A percentile compares a stretch with the other conserved stretches of the same genome.
These are phyloP conservation scores for Brachionus plicatilis DNA, from an alignment of 1,140 invertebrate species.

Conservation along the genomic window DNA sequence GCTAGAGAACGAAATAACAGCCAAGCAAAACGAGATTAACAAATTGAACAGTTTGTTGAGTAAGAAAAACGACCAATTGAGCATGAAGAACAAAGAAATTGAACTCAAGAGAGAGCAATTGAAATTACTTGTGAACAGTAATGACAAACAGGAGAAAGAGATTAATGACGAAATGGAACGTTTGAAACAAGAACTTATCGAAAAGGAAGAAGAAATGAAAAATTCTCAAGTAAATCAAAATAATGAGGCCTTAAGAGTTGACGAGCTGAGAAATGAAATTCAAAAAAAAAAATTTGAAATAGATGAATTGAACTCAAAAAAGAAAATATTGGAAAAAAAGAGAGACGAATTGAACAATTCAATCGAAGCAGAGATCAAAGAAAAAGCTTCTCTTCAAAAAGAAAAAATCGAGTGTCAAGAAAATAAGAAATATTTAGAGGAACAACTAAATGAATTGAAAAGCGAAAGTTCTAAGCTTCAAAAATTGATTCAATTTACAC, in stretches of 20 bases:
- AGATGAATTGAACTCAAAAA: background rate
- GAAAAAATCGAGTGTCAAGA: background rate
- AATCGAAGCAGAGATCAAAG: background rate
- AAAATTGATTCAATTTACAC: background rate
- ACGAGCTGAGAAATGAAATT: background rate
- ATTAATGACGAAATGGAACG: background rate
- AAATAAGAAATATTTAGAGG: background rate
- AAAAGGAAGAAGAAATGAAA: background rate
- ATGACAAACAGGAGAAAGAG: background rate
- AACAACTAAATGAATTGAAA: background rate
- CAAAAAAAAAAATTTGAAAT: background rate
- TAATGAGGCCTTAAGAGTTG: background rate
- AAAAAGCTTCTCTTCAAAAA: background rate
- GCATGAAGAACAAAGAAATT: background rate
- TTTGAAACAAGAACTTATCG: background rate
- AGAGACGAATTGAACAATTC: background rate
- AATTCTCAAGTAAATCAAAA: background rate
- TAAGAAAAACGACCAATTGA: background rate
- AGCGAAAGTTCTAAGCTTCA: background rate
- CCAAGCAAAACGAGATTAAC: background rate
- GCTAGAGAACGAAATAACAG: background rate
- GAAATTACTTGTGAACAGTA: background rate
- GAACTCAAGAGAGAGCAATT: background rate
- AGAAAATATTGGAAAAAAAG: background rate
- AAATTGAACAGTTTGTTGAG: slow-evolving; percentile 2